Base-by-base conservation (phyloP, 1,140 invertebrate genomes). In the Drosophila rufa region DNA sequence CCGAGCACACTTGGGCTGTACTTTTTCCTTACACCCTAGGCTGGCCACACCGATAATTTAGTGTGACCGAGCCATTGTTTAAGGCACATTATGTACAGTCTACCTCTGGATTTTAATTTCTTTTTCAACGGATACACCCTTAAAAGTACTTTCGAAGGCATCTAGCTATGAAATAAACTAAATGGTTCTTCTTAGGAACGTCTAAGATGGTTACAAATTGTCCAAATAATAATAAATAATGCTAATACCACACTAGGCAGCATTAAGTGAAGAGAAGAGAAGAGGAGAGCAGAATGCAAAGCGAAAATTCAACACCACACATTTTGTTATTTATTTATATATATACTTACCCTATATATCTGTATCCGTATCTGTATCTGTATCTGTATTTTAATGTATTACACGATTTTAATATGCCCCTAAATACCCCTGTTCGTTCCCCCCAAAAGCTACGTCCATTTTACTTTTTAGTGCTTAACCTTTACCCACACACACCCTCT, bases 261-360 rank as follows among this genome's bases (percentile, higher is more conserved):
- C 45, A 62, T 55, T 50, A 48, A 27, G 42, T 64, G 40, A 30
- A 17, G 15, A 14, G 36, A 14, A 22, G 1, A 12, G 8, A 15
- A 9, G 40, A 7, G n/a, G n/a, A 12, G 19, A 4, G 12, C 17
- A 17, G n/a, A 43, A 43, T 48, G 30, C 19, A 25, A 36, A n/a
- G 11, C 17, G 12, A 43, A 42, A 75, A 45, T 53, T 33, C 43
- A 70, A 66, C 17, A 66, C n/a, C 57, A 75, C 40, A 57, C 40
- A 76, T 58, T 76, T 76, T 76, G 61, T 76, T 76, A 76, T 76
- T 76, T 76, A 76, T 76, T 76, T 76, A 59, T 76, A 71, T 68
- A 71, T 55, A 57, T 65, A 73, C 69, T 68, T 69, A 70, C 40
- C 64, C 58, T 62, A 45, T 66, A 75, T 75, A 57, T 75, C 55